Base-by-base conservation (phyloP, 1,140 invertebrate genomes). In the Heliconius hermathena region DNA sequence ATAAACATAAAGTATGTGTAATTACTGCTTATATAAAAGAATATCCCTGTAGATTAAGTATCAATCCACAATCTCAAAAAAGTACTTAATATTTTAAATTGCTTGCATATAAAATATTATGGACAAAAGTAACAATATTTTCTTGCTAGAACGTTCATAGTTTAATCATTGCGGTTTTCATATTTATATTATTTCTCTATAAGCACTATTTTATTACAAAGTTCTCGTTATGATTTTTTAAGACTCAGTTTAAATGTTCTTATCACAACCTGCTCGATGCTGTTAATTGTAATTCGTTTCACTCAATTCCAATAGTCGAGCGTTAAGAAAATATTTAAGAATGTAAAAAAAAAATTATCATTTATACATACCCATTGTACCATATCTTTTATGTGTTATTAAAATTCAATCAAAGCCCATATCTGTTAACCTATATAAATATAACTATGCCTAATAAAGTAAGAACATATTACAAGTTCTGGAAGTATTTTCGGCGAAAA, bases 401-500 rank as follows among this genome's bases (percentile, higher is more conserved):
- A 29, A 66, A 29, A 16, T 26, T 26, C 1, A 26, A 22, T 66
- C 60, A 26, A 66, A 29, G 9, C 11, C n/a, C 20, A 22, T 26
- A 22, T 6, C 5, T 36, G 33, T 60, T 60, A n/a, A n/a, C n/a
- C 57, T 60, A 13, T 60, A 60, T 60, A 13, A 41, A 13, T 41
- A 41, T 13, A 41, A 11, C 13, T 16, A n/a, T 22, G 3, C 20
- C 2, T 8, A 36, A 20, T 6, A 33, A 33, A 33, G 18, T 29
- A 29, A 13, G 33, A 60, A 26, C 22, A 66, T 29, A 66, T 66
- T 9, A 77, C 80, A 52, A 84, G 79, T 88, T 90, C 89, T 89
- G 88, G 85, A 80, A 78, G 66, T 36, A 77, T 74, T 72, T 57
- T 78, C 60, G 54, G 33, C 46, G 77, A 82, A 83, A 82, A 80